Conservation (phyloP, 2,797 vertebrate genomes). For the Xiphophorus birchmanni region DNA sequence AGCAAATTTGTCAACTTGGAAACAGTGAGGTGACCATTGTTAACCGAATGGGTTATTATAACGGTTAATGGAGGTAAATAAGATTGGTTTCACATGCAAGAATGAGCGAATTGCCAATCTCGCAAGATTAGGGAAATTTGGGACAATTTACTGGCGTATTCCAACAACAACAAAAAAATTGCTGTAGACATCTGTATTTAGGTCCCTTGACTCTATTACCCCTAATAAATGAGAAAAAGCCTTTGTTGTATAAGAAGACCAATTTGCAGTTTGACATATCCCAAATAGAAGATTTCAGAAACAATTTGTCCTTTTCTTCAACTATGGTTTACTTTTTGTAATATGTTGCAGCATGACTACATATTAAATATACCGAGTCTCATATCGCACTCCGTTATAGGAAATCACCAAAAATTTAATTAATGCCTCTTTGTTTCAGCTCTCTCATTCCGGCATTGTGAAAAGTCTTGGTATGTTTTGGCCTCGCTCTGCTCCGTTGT, state of each 20-base stretch:
- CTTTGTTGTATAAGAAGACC: not conserved
- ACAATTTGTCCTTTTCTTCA: not conserved
- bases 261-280: not conserved
- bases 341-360: too few species aligned
- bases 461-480: constrained; percentile 36
- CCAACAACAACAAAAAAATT: not conserved
- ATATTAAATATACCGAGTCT: not conserved
- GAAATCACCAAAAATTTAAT: not conserved
- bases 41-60: too few species aligned
- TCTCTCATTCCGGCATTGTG: constrained; percentile 22
- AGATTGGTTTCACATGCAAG: too few species aligned
- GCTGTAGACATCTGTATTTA: not conserved
- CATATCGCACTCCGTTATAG: not conserved
- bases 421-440: not conserved
- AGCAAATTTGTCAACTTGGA: too few species aligned
- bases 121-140: too few species aligned
- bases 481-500: constrained; percentile 40
- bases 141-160: too few species aligned
- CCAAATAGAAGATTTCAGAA: not conserved
- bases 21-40: too few species aligned
- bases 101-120: too few species aligned
- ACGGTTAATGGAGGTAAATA: too few species aligned
- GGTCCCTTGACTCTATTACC: not conserved
- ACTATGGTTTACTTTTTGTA: not conserved
- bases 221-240: not conserved